These are phyloP conservation scores for Castor canadensis DNA, from an alignment of 2,113 vertebrate species.

Conservation along the genomic window DNA sequence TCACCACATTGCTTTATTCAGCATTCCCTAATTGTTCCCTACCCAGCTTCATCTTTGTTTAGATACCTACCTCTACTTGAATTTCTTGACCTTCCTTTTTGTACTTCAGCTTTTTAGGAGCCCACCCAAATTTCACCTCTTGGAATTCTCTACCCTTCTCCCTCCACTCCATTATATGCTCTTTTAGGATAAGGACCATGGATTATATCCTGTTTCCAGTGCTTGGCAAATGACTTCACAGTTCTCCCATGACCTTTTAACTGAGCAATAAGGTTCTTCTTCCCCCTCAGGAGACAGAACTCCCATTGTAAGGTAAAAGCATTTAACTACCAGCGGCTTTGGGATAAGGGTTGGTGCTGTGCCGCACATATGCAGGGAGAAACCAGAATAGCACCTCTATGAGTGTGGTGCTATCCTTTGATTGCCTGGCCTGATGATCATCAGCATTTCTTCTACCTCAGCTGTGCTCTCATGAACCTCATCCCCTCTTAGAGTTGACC, in stretches of 20 bases:
- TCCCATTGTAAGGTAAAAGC: background rate
- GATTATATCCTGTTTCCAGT: background rate
- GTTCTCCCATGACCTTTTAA: background rate
- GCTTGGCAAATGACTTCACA: background rate
- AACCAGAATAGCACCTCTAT: background rate
- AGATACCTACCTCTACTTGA: background rate
- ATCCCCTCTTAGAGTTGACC: background rate
- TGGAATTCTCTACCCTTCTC: background rate
- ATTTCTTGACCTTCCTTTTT: background rate
- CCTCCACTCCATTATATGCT: background rate
- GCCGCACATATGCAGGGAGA: background rate
- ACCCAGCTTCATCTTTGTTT: background rate
- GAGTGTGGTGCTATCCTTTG: background rate
- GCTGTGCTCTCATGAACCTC: background rate
- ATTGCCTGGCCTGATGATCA: background rate
- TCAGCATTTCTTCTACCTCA: background rate
- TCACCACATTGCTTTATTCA: background rate
- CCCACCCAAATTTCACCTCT: background rate
- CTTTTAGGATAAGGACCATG: background rate
- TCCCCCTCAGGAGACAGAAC: background rate
- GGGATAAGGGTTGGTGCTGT: background rate
- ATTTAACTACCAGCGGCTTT: background rate
- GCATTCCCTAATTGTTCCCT: background rate
- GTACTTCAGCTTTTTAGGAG: background rate
- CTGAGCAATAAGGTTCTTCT: background rate